These are phyloP conservation scores for Spodoptera exigua DNA, from an alignment of 2,888 invertebrate genomes.

Conservation along the genomic window DNA sequence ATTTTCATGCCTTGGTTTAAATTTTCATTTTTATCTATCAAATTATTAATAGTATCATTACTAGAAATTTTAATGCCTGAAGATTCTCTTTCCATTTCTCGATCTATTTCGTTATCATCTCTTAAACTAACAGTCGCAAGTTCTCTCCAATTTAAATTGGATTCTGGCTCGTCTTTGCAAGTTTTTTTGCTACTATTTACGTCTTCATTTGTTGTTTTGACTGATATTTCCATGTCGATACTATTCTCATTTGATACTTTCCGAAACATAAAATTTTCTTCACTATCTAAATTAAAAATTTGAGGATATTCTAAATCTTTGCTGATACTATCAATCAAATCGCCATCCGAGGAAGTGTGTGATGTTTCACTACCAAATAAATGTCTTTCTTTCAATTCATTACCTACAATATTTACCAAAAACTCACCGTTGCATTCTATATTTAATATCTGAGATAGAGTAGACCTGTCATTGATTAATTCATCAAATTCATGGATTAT, in stretches of 20 bases:
- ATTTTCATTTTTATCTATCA: constrained; percentile 1
- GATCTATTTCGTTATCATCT: constrained; percentile 1
- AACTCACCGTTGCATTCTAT: neutral
- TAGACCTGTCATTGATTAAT: neutral
- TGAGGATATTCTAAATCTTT: neutral
- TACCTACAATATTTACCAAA: too few relatives aligned
- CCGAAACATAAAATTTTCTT: neutral
- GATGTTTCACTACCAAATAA: neutral
- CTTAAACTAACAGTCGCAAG: neutral
- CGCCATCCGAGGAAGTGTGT: neutral
- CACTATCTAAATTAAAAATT: neutral
- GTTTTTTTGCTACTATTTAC: too few relatives aligned
- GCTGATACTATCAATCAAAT: neutral
- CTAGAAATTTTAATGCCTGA: neutral
- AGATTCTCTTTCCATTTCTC: neutral
- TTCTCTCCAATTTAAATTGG: too few relatives aligned
- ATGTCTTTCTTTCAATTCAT: neutral
- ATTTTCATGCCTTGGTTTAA: neutral
- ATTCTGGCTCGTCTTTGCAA: too few relatives aligned
- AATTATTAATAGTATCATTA: neutral
- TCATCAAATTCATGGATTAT: constrained; percentile 16
- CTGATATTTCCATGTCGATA: neutral
- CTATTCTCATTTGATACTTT: neutral
- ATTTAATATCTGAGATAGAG: constrained; percentile 9
- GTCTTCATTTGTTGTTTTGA: too few relatives aligned